Evolutionary conservation across 2,888 invertebrate species (phyloP), one percentile per base, ranked within the genome.

Genomic region (Drosophila rubida): DNA sequence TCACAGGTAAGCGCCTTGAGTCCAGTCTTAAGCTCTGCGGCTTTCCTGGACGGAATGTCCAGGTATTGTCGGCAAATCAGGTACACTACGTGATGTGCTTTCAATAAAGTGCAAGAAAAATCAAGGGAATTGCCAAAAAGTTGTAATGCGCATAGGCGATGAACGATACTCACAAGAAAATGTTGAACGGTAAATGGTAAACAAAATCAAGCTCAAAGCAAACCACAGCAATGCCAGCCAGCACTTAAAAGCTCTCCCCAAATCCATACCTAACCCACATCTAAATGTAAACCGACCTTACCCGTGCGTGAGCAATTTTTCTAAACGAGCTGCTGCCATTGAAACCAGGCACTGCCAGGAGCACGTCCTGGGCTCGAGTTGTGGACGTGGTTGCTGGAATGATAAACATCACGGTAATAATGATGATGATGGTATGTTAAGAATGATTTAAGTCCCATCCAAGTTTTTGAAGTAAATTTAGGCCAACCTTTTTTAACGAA

Each of bases 41-140:
- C 60, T 25, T 62, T 58, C 46, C 76, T 80, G 67, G 69, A 74
- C 77, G 76, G 70, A 81, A 77, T 78, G 75, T 83, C 65, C 75
- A 62, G 70, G 82, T 79, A 84, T 78, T 88, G 80, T 78, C 82
- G 78, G 75, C 87, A 89, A 89, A 89, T 83, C 88, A 89, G 90
- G 87, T 89, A 82, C 81, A 89, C 78, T 78, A 90, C 90, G 90
- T 90, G 90, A 86, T 83, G 78, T 88, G 84, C 84, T 86, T 85
- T 74, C 78, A 78, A 80, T 80, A 82, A 84, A 84, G 74, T 82
- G 84, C 76, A 81, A 84, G 60, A 71, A 68, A 74, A 67, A 73
- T 5, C 35, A 67, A 68, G 51, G 55, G 64, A 67, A 78, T 57
- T 59, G 48, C 51, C 65, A 60, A 62, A 83, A 84, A 86, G 66